phyloP scores from a whole-genome alignment of 2,888 invertebrate genomes.

The Drosophila seclusa region DNA sequence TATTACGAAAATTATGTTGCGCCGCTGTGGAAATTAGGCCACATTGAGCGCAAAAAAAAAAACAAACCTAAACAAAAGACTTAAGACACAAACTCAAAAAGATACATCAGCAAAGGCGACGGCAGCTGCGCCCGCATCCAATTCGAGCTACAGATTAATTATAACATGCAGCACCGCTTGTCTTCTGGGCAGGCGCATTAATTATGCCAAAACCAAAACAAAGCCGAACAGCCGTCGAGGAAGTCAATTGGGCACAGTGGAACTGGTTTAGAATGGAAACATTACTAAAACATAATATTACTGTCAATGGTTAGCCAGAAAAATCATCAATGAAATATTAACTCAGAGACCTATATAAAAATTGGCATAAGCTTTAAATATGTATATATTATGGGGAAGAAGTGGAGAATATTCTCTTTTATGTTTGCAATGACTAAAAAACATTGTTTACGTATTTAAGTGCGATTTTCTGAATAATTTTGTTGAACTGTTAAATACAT shows the following conservation, averaged over 20 bases:
- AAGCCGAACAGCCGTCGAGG: conserved; percentile 22
- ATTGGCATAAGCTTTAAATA: background rate
- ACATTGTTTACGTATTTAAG: background rate
- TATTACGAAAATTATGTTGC: conserved; percentile 61
- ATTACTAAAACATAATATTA: background rate
- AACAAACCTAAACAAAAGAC: conserved; percentile 56
- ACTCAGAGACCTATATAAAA: background rate
- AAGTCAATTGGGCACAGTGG: conserved; percentile 47
- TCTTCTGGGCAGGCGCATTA: conserved; percentile 51
- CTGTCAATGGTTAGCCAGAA: conserved; percentile 2
- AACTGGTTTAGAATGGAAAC: conserved; percentile 19
- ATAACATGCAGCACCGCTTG: conserved; percentile 50
- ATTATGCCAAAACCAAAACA: conserved; percentile 54
- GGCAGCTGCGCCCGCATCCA: conserved; percentile 49
- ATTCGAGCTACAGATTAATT: conserved; percentile 58
- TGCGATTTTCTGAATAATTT: background rate
- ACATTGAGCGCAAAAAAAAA: conserved; percentile 37
- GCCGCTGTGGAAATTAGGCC: conserved; percentile 54
- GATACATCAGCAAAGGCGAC: conserved; percentile 24
- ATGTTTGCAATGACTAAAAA: background rate
- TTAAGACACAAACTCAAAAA: conserved; percentile 58
- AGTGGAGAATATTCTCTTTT: fast-evolving
- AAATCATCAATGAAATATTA: background rate
- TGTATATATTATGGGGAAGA: background rate
- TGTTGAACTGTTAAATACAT: no score